Evolutionary conservation across 2,113 vertebrate species (phyloP).

Genomic region (Triplophysa rosa): DNA sequence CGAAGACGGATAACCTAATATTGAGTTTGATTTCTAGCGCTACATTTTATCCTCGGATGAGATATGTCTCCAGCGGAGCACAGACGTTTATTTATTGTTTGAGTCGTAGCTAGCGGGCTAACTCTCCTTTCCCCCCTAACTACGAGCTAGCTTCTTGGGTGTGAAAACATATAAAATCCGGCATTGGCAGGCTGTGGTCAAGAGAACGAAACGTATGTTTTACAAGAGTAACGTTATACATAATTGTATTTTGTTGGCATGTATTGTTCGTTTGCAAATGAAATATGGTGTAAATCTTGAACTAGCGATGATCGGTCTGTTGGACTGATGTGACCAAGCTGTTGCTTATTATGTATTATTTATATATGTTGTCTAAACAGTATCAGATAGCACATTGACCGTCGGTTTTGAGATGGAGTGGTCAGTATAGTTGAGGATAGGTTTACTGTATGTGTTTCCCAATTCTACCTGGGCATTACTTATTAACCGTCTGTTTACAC

Average conservation of each 20-base stretch:
- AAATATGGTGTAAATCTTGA: background rate
- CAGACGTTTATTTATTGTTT: conserved; percentile 23
- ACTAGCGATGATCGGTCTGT: background rate
- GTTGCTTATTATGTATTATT: conserved; percentile 26
- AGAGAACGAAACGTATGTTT: conserved; percentile 36
- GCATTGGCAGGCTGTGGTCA: conserved; percentile 29
- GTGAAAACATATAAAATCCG: conserved; percentile 33
- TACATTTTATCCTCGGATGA: background rate
- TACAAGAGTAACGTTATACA: background rate
- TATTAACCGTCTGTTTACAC: conserved; percentile 28
- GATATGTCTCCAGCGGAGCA: conserved; percentile 28
- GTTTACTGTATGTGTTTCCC: conserved; percentile 4
- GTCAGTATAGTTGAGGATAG: conserved; percentile 28
- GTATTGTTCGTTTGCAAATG: background rate
- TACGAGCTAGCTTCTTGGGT: conserved; percentile 43
- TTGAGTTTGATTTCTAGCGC: conserved; percentile 6
- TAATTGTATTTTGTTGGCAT: background rate
- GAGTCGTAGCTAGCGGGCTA: conserved; percentile 36
- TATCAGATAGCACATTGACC: conserved; percentile 17
- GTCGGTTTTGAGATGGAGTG: background rate
- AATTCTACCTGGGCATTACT: conserved; percentile 15
- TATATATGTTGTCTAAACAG: conserved; percentile 6
- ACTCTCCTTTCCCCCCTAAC: conserved; percentile 20
- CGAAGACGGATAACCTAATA: background rate
- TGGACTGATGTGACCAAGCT: conserved; percentile 1